phyloP scores from a whole-genome alignment of 2,113 vertebrate genomes.

The Oreochromis aureus region DNA sequence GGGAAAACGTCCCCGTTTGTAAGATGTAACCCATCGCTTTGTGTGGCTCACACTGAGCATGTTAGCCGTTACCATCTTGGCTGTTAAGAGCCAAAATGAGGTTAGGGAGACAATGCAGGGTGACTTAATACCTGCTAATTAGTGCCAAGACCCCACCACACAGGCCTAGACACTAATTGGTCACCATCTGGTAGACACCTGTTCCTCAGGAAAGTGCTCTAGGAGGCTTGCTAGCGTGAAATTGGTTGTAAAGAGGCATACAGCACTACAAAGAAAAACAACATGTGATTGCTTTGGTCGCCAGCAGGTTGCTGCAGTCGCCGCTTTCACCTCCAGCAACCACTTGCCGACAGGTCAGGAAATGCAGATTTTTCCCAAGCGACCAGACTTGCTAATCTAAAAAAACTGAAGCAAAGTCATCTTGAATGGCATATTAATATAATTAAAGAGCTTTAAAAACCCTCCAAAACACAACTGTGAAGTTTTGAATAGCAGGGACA shows the following conservation, averaged over 20 bases:
- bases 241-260: not conserved
- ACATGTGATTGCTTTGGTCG: fast-evolving
- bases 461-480: not conserved
- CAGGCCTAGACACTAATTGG: not conserved
- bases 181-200: not conserved
- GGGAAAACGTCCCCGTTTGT: not conserved
- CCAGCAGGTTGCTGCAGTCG: not conserved
- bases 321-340: not conserved
- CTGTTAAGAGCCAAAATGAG: not conserved
- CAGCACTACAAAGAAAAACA: not conserved
- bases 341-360: not conserved
- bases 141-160: not conserved
- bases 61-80: not conserved
- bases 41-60: not conserved
- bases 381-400: fast-evolving
- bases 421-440: not conserved
- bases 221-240: not conserved
- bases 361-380: not conserved
- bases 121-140: not conserved
- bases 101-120: not conserved
- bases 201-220: not conserved
- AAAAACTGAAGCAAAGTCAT: fast-evolving
- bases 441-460: not conserved
- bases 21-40: not conserved
- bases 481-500: not conserved